phyloP scores from a whole-genome alignment of 2,113 vertebrate species.

The Megatriorchis doriae region DNA sequence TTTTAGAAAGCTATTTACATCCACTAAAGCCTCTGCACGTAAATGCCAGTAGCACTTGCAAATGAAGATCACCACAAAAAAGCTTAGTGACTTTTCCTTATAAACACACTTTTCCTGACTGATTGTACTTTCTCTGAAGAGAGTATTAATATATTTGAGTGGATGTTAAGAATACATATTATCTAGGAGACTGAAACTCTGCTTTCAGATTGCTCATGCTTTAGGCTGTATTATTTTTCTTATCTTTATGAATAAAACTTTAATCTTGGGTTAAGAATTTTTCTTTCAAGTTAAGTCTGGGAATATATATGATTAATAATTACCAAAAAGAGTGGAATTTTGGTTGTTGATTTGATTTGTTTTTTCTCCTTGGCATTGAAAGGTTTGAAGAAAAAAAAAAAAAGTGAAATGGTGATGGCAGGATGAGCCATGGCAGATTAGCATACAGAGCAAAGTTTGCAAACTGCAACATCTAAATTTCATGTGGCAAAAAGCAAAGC shows the following conservation, averaged over 20 bases:
- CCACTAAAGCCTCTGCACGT: neutral
- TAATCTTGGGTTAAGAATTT: neutral
- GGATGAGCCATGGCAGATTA: neutral
- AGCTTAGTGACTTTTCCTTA: neutral
- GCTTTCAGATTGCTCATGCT: neutral
- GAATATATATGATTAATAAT: neutral
- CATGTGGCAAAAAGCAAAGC: neutral
- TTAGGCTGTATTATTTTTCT: neutral
- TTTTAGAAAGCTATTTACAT: conserved; percentile 30
- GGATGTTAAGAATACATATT: neutral
- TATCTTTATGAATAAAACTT: neutral
- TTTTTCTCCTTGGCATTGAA: neutral
- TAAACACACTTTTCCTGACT: conserved; percentile 46
- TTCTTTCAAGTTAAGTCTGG: neutral
- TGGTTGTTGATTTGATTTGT: neutral
- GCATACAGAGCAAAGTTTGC: neutral
- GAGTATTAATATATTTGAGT: neutral
- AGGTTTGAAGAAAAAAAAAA: neutral
- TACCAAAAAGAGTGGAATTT: neutral
- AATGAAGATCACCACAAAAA: conserved; percentile 10
- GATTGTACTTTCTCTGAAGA: conserved; percentile 1
- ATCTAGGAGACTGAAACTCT: neutral
- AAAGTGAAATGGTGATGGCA: neutral
- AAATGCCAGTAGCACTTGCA: conserved; percentile 25
- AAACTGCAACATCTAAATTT: neutral